Evolutionary conservation across 1,140 invertebrate species (phyloP).

Genomic region (Sitophilus oryzae): DNA sequence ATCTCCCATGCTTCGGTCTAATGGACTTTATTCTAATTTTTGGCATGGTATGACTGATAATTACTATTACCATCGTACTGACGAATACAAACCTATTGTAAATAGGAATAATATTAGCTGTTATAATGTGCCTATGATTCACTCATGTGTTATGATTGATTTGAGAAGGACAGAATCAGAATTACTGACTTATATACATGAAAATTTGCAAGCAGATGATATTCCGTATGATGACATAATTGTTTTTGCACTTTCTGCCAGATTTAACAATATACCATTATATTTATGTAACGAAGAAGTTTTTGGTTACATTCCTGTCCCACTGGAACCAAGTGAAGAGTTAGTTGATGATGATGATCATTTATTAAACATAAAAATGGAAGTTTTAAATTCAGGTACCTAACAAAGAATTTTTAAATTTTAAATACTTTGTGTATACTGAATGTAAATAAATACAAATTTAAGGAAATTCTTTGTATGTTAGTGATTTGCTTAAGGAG

Average conservation of each 20-base stretch:
- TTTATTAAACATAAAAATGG: constrained; percentile 71
- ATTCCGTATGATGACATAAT: constrained; percentile 92
- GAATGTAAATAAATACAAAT: neutral
- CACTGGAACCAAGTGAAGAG: constrained; percentile 64
- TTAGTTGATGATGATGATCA: constrained; percentile 61
- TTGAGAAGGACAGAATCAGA: constrained; percentile 57
- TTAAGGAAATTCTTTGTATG: constrained; percentile 6
- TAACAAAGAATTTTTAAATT: neutral
- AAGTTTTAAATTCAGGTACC: constrained; percentile 54
- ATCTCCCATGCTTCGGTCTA: constrained; percentile 80
- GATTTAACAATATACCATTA: constrained; percentile 63
- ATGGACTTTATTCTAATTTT: constrained; percentile 90
- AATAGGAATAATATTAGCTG: constrained; percentile 67
- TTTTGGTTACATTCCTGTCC: constrained; percentile 80
- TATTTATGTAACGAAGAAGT: constrained; percentile 73
- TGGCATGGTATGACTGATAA: constrained; percentile 88
- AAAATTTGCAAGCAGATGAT: constrained; percentile 29
- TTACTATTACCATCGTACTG: constrained; percentile 84
- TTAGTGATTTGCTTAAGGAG: constrained; percentile 36
- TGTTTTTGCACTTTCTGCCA: constrained; percentile 83
- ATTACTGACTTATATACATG: constrained; percentile 63
- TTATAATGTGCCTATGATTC: constrained; percentile 86
- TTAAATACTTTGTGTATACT: neutral
- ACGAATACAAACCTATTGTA: constrained; percentile 80
- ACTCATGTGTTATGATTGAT: constrained; percentile 81